phyloP scores from a whole-genome alignment of 2,888 invertebrate species.

The Protophormia terraenovae region DNA sequence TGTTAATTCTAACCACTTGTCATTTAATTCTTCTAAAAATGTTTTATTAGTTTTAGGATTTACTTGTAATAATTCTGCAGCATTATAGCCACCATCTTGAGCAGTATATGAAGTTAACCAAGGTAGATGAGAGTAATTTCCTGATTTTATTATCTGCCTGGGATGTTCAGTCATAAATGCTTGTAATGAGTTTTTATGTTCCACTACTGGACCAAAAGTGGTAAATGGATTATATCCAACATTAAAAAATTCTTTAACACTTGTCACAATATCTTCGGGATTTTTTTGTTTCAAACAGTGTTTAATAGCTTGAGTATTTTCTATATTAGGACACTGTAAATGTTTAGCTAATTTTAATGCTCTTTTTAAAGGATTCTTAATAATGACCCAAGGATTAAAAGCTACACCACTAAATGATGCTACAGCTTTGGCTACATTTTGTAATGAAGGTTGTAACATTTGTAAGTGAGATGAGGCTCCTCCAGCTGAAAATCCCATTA shows the following conservation, averaged over 20 bases:
- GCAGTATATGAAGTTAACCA: constrained; percentile 86
- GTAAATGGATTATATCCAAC: constrained; percentile 86
- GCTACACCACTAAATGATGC: constrained; percentile 68
- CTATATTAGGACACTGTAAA: constrained; percentile 50
- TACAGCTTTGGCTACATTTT: constrained; percentile 70
- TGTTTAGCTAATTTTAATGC: constrained; percentile 53
- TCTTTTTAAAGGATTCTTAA: constrained; percentile 43
- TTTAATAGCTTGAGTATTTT: constrained; percentile 82
- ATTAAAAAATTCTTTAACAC: constrained; percentile 75
- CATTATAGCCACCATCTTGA: constrained; percentile 88
- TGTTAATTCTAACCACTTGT: constrained; percentile 82
- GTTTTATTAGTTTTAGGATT: constrained; percentile 72
- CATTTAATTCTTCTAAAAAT: constrained; percentile 80
- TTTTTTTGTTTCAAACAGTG: constrained; percentile 85
- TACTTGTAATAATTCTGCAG: constrained; percentile 80
- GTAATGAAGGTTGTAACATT: constrained; percentile 83
- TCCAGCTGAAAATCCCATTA: constrained; percentile 87
- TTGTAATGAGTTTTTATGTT: constrained; percentile 80
- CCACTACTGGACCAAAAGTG: constrained; percentile 87
- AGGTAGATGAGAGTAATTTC: constrained; percentile 84
- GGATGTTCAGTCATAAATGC: constrained; percentile 86
- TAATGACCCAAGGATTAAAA: constrained; percentile 66
- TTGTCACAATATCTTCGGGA: constrained; percentile 83
- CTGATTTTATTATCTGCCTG: constrained; percentile 82
- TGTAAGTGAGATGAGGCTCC: constrained; percentile 89